Evolutionary conservation across 2,113 vertebrate genomes (phyloP), one percentile per base, ranked within the genome.

Genomic region (Cariama cristata): DNA sequence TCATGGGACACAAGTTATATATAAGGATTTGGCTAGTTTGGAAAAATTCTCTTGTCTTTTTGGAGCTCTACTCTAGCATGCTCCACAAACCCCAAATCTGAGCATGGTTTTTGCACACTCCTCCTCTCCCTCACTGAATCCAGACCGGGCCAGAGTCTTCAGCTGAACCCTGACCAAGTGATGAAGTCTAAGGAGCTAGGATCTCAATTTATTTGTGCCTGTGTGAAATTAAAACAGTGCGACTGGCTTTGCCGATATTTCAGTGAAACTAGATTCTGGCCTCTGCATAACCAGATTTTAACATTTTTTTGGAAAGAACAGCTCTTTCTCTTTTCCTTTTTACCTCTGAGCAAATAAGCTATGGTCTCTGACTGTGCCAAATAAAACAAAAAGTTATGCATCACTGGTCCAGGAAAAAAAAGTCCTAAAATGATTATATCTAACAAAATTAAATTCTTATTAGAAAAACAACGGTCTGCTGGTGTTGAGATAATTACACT

Each of bases 381-480:
- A 93, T 63, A 45, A 94, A 96, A 82, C 66, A 72, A 93, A 72
- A 93, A 93, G 82, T 66, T 88, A 69, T 86, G 84, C 91, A 71
- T 45, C 1, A 1, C 62, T 38, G 55, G 93, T 80, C 77, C 52
- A 84, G 76, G 35, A 63, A 92, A 85, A 82, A 73, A 88, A 88
- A 79, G 74, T 59, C 93, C 91, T 86, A 86, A 91, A 96, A 83
- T 63, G 18, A 97, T 91, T 96, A 44, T 44, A 97, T 93, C 66
- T 95, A 93, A 97, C 87, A 91, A 96, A 97, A 96, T 96, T 94
- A 95, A 96, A 96, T 82, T 94, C 91, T 94, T 96, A 82, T 86
- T 95, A 91, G 55, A 96, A 94, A 97, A 96, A 90, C 90, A 97
- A 92, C 1, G 3, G 74, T 77, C 94, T 95, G 91, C 94, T 94